A percentile compares a stretch with the other conserved stretches of the same genome.
phyloP scores from a whole-genome alignment of 2,888 invertebrate genomes.

The Leucania comma region DNA sequence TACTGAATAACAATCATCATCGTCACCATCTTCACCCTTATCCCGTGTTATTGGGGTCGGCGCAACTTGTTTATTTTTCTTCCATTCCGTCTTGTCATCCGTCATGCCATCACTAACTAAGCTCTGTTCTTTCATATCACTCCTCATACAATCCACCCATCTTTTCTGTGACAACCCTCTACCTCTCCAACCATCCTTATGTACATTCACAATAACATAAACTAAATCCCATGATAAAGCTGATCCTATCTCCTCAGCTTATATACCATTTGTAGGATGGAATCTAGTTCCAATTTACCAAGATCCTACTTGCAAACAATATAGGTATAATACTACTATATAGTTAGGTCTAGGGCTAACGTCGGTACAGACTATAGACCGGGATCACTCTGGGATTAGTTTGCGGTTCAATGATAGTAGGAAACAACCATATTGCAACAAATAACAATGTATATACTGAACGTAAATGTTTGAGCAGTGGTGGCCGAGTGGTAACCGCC shows the following conservation, averaged over 20 bases:
- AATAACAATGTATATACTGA: background rate
- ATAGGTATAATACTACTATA: conserved; percentile 1
- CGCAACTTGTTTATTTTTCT: too few relatives aligned
- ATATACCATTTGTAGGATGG: conserved; percentile 15
- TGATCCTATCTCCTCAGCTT: conserved; percentile 3
- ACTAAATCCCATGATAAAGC: background rate
- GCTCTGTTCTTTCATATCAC: too few relatives aligned
- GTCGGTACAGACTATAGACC: conserved; percentile 1
- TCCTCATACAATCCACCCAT: too few relatives aligned
- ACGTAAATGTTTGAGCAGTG: too few relatives aligned
- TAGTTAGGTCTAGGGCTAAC: conserved; percentile 10
- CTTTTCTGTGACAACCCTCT: too few relatives aligned
- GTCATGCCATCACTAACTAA: too few relatives aligned
- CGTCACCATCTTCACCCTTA: too few relatives aligned
- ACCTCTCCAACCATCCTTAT: background rate
- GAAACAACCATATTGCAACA: background rate
- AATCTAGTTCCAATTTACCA: conserved; percentile 50
- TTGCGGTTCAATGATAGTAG: conserved; percentile 22
- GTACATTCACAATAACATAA: background rate
- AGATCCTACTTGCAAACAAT: conserved; percentile 36
- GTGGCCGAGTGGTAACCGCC: too few relatives aligned
- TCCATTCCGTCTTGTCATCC: too few relatives aligned
- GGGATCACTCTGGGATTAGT: conserved; percentile 27
- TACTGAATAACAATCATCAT: too few relatives aligned
- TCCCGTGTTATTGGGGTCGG: too few relatives aligned